Percentiles rank a stretch among this genome's conserved stretches.
Conservation (phyloP, 2,113 vertebrate genomes). For the Caracal caracal region DNA sequence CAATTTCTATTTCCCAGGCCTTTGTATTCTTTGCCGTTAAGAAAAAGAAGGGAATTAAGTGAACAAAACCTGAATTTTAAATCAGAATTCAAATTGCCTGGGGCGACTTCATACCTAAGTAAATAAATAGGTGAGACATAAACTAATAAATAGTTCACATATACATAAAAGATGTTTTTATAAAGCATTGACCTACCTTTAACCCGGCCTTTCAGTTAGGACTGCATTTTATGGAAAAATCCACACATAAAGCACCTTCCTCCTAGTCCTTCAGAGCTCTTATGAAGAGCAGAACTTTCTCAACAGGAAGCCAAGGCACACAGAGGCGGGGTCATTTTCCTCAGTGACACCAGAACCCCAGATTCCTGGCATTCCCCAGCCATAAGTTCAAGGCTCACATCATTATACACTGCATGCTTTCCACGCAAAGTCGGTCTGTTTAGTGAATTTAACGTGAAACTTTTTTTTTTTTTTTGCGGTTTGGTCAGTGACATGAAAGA, state of each 20-base stretch:
- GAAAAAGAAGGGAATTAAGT: slow-evolving; percentile 16
- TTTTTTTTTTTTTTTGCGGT: neutral
- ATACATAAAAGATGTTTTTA: neutral
- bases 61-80: slow-evolving; percentile 52
- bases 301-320: slow-evolving; percentile 43
- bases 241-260: slow-evolving; percentile 18
- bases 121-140: neutral
- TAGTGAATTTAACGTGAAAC: neutral
- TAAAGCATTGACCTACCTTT: slow-evolving; percentile 55
- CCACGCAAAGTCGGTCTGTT: neutral
- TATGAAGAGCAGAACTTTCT: slow-evolving; percentile 59
- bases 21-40: slow-evolving; percentile 4
- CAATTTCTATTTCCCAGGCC: slow-evolving; percentile 7
- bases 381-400: neutral
- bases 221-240: slow-evolving; percentile 1
- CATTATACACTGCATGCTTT: neutral
- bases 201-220: neutral
- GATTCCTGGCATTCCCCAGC: slow-evolving; percentile 64
- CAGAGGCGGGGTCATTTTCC: neutral
- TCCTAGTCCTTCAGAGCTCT: neutral
- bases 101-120: neutral
- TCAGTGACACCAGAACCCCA: neutral
- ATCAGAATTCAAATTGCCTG: slow-evolving; percentile 50
- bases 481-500: neutral
- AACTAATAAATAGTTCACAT: slow-evolving; percentile 20